Evolutionary conservation across 2,888 invertebrate genomes (phyloP).

Genomic region (Cephus pulcher): DNA sequence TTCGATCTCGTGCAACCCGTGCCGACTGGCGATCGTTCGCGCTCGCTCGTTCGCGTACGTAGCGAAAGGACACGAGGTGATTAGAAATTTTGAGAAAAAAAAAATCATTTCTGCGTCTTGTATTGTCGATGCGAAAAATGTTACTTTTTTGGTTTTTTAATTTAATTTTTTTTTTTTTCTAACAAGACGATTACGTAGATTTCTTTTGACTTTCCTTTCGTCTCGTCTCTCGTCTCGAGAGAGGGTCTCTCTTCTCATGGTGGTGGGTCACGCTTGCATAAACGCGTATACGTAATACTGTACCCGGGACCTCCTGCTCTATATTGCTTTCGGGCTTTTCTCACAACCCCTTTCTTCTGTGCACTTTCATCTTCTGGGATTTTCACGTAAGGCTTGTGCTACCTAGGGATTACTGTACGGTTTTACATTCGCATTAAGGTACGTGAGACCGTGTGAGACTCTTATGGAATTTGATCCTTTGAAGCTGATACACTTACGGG

Average conservation of each 20-base stretch:
- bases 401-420: background rate
- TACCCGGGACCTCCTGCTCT: background rate
- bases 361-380: background rate
- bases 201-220: background rate
- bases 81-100: background rate
- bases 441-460: background rate
- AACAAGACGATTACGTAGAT: slow-evolving; percentile 32
- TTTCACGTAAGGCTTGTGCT: background rate
- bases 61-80: background rate
- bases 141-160: slow-evolving; percentile 15
- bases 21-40: background rate
- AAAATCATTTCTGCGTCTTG: background rate
- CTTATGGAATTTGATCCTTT: background rate
- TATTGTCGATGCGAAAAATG: background rate
- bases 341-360: background rate
- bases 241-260: slow-evolving; percentile 37
- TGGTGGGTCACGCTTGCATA: slow-evolving; percentile 60
- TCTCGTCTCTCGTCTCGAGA: background rate
- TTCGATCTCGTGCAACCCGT: background rate
- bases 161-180: background rate
- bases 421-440: background rate
- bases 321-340: background rate
- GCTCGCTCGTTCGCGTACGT: slow-evolving; percentile 2
- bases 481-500: background rate
- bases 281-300: slow-evolving; percentile 17